Evolutionary conservation across 2,888 invertebrate genomes (phyloP), one percentile per base, ranked within the genome.

Genomic region (Limnephilus marmoratus): DNA sequence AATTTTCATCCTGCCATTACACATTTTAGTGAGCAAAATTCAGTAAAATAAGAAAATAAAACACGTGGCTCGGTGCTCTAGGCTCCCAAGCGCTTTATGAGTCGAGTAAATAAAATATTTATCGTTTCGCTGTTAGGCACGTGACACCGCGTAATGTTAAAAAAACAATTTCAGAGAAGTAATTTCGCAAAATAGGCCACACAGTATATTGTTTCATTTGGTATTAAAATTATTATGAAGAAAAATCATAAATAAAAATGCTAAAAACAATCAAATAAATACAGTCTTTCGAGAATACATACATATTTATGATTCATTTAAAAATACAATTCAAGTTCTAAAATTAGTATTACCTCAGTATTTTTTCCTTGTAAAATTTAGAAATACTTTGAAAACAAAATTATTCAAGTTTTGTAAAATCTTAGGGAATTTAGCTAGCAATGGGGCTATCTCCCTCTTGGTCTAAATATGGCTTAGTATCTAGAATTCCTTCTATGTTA

Each of bases 1-100:
- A 87, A 87, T 87, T 86, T 87, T 87, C 87, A 87, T 87, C 87
- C 68, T 34, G 29, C 68, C 68, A 87, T 87, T 53, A 87, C 87
- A 68, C 87, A 34, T 12, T 87, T 86, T 87, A 53, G 68, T 53
- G 29, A 18, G 68, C 87, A n/a, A 87, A 68, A 68, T 68, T 87
- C 31, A 87, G 12, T 87, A 68, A 53, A 87, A 53, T 87, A 87
- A 87, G 37, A 68, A 53, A 85, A 85, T 68, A 68, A 68, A 68
- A n/a, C 68, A 68, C 68, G 68, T 68, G 68, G 68, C 68, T 68
- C 68, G n/a, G 68, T 68, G 24, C n/a, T 68, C 68, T 24, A 24
- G n/a, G 68, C 68, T 68, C 68, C n/a, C 2, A 5, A 24, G n/a
- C 24, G 68, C 68, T 68, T 68, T 68, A 68, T 68, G 68, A 24